These are phyloP conservation scores for Platycnemis pennipes DNA, from an alignment of 2,888 invertebrate genomes.

Conservation along the genomic window DNA sequence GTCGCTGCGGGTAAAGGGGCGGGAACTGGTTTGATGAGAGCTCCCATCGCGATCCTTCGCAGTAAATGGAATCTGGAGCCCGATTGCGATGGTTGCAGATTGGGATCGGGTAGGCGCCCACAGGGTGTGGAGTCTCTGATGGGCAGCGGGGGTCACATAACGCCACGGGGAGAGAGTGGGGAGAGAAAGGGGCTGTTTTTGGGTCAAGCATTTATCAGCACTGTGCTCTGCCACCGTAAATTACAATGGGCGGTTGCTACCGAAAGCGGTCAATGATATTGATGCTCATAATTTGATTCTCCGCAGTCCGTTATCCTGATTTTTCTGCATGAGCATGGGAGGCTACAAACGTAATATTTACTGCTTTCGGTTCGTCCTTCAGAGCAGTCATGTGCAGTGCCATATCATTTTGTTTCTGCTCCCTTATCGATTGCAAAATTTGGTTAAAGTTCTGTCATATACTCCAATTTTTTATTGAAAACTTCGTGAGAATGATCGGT, in stretches of 20 bases:
- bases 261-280: neutral
- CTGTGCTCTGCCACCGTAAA: neutral
- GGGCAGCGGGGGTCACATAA: neutral
- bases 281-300: too few species aligned
- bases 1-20: neutral
- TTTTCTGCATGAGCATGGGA: too few species aligned
- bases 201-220: neutral
- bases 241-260: neutral
- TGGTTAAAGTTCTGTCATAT: too few species aligned
- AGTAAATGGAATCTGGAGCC: neutral
- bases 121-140: neutral
- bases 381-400: too few species aligned
- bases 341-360: too few species aligned
- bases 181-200: neutral
- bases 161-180: too few species aligned
- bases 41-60: constrained; percentile 25
- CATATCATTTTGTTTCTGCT: too few species aligned
- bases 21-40: neutral
- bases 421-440: too few species aligned
- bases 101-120: neutral
- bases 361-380: too few species aligned
- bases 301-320: neutral
- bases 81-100: neutral
- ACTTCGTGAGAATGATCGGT: too few species aligned
- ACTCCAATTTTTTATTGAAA: too few species aligned